Percentiles rank a stretch among this genome's conserved stretches.
Conservation (phyloP, 1,140 invertebrate species). For the Cheumatopsyche charites region DNA sequence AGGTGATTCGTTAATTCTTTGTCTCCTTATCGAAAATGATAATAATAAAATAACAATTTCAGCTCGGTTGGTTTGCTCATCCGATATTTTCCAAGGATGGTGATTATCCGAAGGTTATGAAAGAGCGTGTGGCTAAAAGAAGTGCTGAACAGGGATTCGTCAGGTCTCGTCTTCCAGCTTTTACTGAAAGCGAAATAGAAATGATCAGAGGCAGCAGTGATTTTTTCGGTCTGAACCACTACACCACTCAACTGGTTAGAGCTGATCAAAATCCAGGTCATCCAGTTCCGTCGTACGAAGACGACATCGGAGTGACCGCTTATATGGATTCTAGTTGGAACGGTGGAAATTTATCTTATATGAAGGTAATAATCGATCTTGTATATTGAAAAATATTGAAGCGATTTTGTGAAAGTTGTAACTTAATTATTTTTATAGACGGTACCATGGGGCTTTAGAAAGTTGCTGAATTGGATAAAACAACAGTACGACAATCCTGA, state of each 20-base stretch:
- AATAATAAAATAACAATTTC: slow-evolving; percentile 43
- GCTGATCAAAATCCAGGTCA: neutral
- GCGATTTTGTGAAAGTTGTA: neutral
- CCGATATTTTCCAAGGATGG: slow-evolving; percentile 66
- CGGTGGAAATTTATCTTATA: slow-evolving; percentile 33
- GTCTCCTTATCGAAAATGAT: neutral
- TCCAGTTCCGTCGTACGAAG: slow-evolving; percentile 47
- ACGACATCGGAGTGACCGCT: slow-evolving; percentile 43
- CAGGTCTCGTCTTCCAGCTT: slow-evolving; percentile 61
- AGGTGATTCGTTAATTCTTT: slow-evolving; percentile 50
- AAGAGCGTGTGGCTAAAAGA: slow-evolving; percentile 59
- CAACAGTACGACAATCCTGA: slow-evolving; percentile 66
- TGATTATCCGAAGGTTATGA: slow-evolving; percentile 69
- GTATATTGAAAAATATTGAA: neutral
- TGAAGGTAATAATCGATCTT: slow-evolving; percentile 49
- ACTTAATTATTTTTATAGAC: slow-evolving; percentile 49
- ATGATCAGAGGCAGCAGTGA: slow-evolving; percentile 61
- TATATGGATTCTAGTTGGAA: slow-evolving; percentile 39
- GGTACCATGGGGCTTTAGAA: slow-evolving; percentile 67
- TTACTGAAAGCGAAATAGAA: slow-evolving; percentile 57
- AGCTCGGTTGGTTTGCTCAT: slow-evolving; percentile 70
- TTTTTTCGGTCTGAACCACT: slow-evolving; percentile 67
- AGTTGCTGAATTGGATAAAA: slow-evolving; percentile 68
- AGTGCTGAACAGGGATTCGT: slow-evolving; percentile 61
- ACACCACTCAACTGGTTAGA: slow-evolving; percentile 57